Base-by-base conservation (phyloP, 2,888 invertebrate genomes). In the Chromoteleia sp. region DNA sequence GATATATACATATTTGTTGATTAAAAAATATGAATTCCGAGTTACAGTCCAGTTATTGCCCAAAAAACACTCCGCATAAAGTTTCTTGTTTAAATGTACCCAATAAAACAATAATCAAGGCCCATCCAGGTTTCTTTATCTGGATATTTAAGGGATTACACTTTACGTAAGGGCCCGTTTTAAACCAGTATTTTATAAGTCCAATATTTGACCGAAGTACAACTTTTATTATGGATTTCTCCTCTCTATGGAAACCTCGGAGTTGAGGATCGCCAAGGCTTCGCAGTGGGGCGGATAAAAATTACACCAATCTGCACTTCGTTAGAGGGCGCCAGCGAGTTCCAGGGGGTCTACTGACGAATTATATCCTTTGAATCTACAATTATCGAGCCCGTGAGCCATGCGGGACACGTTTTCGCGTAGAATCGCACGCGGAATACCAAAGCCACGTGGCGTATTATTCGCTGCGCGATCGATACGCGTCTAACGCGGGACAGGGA, bases 301-400 rank as follows among this genome's bases (percentile, higher is more conserved):
- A 89, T 90, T 86, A 86, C 86, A 71, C 85, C 86, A 89, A 91
- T 90, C 90, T 90, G 89, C 89, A 89, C 89, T 89, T 90, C 89
- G 88, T 91, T 89, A 88, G 83, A 86, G 85, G 84, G 85, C 65
- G 67, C 77, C 59, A 3, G 33, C 30, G 12, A 83, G 48, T 81
- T 82, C 84, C 82, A 80, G 45, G 39, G 78, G 82, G 25, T 43
- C 70, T 15, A 12, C 85, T 86, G 89, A 89, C 87, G 89, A 89
- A 91, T 91, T 89, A 91, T 90, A 90, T 91, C 91, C 91, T 90
- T 91, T 91, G 91, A 91, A 91, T 91, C 89, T 91, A 91, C 91
- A 91, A 91, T 91, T 91, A 91, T 88, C 86, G 87, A 86, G 85
- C 84, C 85, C 85, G 85, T 84, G 86, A 82, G 84, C 87, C 87